Evolutionary conservation across 1,140 invertebrate species (phyloP).

Genomic region (Drosophila subobscura): DNA sequence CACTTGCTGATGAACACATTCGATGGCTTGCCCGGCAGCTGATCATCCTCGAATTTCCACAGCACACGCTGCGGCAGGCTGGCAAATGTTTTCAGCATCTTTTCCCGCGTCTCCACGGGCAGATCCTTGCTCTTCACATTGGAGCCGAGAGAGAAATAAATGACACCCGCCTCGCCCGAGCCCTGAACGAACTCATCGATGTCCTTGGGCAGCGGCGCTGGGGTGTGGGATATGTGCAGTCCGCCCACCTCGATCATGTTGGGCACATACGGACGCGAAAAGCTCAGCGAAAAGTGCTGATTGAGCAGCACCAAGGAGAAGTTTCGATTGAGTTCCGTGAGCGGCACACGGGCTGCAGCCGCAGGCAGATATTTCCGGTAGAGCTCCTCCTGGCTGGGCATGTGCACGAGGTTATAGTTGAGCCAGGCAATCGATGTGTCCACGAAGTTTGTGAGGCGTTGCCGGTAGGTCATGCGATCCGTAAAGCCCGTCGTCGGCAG

Average conservation of each 20-base stretch:
- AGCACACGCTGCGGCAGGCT: constrained; percentile 86
- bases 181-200: constrained; percentile 85
- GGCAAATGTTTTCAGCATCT: constrained; percentile 85
- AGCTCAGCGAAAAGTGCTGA: constrained; percentile 85
- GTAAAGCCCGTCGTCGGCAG: constrained; percentile 60
- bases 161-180: constrained; percentile 84
- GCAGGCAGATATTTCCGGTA: constrained; percentile 83
- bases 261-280: constrained; percentile 84
- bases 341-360: constrained; percentile 58
- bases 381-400: constrained; percentile 69
- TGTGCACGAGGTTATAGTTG: constrained; percentile 37
- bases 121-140: constrained; percentile 86
- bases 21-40: constrained; percentile 84
- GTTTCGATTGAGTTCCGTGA: constrained; percentile 79
- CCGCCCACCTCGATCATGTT: constrained; percentile 86
- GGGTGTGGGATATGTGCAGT: constrained; percentile 84
- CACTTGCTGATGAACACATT: constrained; percentile 88
- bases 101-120: constrained; percentile 83
- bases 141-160: constrained; percentile 87
- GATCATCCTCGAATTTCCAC: constrained; percentile 88
- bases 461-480: constrained; percentile 83
- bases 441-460: constrained; percentile 83
- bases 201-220: constrained; percentile 82
- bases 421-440: constrained; percentile 43
- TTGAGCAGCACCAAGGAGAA: constrained; percentile 85